Evolutionary conservation across 2,113 vertebrate species (phyloP).

Genomic region (Setophaga kirtlandii): DNA sequence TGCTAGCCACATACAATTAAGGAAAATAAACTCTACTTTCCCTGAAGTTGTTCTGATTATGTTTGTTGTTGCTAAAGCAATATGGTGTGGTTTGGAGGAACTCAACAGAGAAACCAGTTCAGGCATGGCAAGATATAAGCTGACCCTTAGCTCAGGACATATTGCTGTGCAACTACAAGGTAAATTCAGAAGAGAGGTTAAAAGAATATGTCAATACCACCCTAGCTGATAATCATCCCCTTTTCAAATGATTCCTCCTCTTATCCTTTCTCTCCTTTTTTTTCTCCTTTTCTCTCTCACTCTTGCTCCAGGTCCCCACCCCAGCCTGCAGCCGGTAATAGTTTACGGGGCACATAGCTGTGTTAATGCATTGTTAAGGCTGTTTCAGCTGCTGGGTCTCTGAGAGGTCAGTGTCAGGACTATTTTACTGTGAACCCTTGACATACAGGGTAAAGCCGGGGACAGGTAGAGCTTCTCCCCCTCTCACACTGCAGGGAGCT

Average conservation of each 20-base stretch:
- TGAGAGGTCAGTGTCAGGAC: slow-evolving; percentile 80
- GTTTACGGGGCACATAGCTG: slow-evolving; percentile 57
- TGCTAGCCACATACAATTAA: neutral
- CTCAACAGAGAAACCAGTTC: neutral
- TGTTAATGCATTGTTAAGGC: slow-evolving; percentile 82
- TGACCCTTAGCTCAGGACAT: neutral
- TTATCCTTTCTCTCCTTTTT: neutral
- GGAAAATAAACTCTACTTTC: neutral
- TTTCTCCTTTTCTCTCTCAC: neutral
- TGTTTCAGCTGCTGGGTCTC: slow-evolving; percentile 78
- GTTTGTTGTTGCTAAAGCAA: neutral
- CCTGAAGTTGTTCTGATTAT: neutral
- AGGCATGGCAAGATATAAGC: neutral
- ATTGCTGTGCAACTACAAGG: neutral
- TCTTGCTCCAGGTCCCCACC: neutral
- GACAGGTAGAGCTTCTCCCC: slow-evolving; percentile 59
- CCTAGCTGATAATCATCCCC: neutral
- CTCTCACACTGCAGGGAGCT: slow-evolving; percentile 51
- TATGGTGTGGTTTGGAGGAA: neutral
- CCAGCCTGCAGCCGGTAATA: slow-evolving; percentile 74
- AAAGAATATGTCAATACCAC: neutral
- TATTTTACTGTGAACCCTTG: slow-evolving; percentile 76
- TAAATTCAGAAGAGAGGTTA: neutral
- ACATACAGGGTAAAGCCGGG: slow-evolving; percentile 69
- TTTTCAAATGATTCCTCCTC: neutral